Evolutionary conservation across 2,113 vertebrate genomes (phyloP).

Genomic region (Corythornis madagascariensis): DNA sequence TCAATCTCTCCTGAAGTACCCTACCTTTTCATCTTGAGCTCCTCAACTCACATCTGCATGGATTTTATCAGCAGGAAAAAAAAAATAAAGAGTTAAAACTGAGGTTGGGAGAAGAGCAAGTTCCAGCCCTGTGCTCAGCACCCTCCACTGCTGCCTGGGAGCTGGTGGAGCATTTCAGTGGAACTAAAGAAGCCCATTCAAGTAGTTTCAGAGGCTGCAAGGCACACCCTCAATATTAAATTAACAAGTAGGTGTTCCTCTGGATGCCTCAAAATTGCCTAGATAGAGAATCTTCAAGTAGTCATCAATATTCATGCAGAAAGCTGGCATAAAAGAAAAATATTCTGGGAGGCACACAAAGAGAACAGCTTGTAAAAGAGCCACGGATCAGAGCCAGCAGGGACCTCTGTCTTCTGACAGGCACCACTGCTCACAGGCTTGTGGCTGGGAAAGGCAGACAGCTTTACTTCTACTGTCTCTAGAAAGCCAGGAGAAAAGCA

Average conservation of each 20-base stretch:
- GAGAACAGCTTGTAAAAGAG: background rate
- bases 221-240: background rate
- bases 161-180: background rate
- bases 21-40: background rate
- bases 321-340: background rate
- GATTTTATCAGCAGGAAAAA: background rate
- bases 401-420: background rate
- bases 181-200: background rate
- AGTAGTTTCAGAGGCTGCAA: background rate
- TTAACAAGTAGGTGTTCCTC: background rate
- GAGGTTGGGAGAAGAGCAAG: background rate
- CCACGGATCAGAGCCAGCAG: background rate
- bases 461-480: background rate
- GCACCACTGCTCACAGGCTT: background rate
- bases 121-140: background rate
- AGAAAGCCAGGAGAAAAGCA: background rate
- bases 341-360: background rate
- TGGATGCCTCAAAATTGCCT: background rate
- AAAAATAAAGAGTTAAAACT: background rate
- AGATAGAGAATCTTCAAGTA: background rate
- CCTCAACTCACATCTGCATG: background rate
- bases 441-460: background rate
- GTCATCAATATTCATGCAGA: slow-evolving; percentile 26
- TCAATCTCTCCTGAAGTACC: background rate
- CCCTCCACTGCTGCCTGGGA: background rate